These are phyloP conservation scores for Halcyon badia DNA, from an alignment of 2,797 vertebrate genomes.

Conservation along the genomic window DNA sequence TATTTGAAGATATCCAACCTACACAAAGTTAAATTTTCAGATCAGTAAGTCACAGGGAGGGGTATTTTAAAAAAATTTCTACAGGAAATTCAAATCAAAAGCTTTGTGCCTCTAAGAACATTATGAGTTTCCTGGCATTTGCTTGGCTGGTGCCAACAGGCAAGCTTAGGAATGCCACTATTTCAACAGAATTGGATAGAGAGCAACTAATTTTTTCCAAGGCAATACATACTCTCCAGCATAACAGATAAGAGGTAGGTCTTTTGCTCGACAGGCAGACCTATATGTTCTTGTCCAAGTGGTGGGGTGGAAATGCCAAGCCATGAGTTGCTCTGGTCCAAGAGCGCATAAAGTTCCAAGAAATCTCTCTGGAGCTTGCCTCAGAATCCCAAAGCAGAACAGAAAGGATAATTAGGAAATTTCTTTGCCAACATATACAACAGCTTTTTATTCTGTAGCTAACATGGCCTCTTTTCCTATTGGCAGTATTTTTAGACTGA, in stretches of 20 bases:
- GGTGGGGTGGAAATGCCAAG: constrained; percentile 32
- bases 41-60: neutral
- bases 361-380: constrained; percentile 56
- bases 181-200: constrained; percentile 30
- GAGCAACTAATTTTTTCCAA: neutral
- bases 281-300: neutral
- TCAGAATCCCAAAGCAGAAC: constrained; percentile 57
- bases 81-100: constrained; percentile 45
- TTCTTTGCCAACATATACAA: constrained; percentile 49
- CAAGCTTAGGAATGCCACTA: neutral
- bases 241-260: constrained; percentile 16
- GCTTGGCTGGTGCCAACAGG: neutral
- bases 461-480: neutral
- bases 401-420: constrained; percentile 34
- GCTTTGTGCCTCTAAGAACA: neutral
- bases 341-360: constrained; percentile 51
- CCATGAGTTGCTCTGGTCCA: neutral
- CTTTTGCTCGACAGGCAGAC: constrained; percentile 13
- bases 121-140: constrained; percentile 12
- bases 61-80: neutral
- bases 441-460: constrained; percentile 11
- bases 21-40: neutral
- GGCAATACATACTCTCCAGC: constrained; percentile 22
- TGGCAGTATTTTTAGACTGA: neutral
- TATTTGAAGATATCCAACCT: neutral